Conservation (phyloP, 2,113 vertebrate species). For the Saguinus midas region DNA sequence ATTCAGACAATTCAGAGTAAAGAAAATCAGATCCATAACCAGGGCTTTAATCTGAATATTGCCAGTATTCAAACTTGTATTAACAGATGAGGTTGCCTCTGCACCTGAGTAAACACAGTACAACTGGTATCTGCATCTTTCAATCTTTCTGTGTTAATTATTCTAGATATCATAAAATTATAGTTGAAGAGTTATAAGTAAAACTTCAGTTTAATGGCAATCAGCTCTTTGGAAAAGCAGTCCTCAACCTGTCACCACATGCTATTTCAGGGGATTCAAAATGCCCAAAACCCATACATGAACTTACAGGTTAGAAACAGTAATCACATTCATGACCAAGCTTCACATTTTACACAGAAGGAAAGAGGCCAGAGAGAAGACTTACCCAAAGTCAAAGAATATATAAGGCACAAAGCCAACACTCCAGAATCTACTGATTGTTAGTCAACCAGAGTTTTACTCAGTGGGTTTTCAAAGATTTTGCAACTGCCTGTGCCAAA, state of each 20-base stretch:
- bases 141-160: neutral
- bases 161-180: slow-evolving; percentile 8
- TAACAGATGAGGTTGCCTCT: neutral
- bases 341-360: neutral
- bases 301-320: neutral
- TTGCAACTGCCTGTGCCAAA: neutral
- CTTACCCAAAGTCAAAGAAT: neutral
- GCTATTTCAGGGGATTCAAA: neutral
- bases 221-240: neutral
- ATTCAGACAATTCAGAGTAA: slow-evolving; percentile 29
- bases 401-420: neutral
- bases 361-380: neutral
- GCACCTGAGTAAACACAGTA: neutral
- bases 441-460: neutral
- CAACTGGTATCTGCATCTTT: neutral
- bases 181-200: neutral
- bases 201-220: neutral
- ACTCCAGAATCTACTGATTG: neutral
- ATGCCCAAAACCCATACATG: neutral
- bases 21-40: slow-evolving; percentile 9
- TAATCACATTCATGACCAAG: neutral
- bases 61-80: slow-evolving; percentile 13
- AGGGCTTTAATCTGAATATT: neutral
- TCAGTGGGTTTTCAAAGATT: neutral
- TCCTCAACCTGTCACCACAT: neutral